Evolutionary conservation across 2,797 vertebrate species (phyloP), one percentile per base, ranked within the genome.

Genomic region (Dryobates pubescens): DNA sequence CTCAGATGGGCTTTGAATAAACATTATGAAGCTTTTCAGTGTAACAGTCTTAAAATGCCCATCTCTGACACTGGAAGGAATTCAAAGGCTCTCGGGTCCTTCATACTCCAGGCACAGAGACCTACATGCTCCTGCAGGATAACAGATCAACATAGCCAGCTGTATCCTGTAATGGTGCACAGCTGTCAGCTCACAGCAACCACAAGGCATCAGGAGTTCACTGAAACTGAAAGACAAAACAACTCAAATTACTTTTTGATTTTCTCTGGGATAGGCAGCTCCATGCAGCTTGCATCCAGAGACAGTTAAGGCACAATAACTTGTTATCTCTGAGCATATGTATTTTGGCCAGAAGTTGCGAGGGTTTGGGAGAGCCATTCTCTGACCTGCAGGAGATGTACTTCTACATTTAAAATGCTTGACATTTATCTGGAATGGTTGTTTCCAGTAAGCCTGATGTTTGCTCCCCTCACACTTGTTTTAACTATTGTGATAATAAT

Each of bases 161-260:
- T 94, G 92, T 53, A 58, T 85, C 56, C 58, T 82, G 58, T 85
- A 64, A 80, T 23, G 34, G 2, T 23, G 38, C 49, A n/a, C 41
- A 83, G 54, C 53, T 75, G 57, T 54, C 74, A 82, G 70, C 59
- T 89, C 77, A 81, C 43, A 70, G 74, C 27, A 81, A 73, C 72
- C 0, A 7, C 57, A 76, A 68, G 54, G 61, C 34, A 61, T 54
- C 41, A 47, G 23, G 78, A 94, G 71, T 86, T 92, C 94, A 84
- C 54, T 41, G 36, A 80, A 68, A 80, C 24, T 51, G 43, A 45
- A 86, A 89, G 82, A 92, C 76, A 93, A 93, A 93, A 75, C 76
- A 92, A 64, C 19, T 47, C 19, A 19, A 67, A 88, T 61, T 79
- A 32, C 17, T n/a, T 72, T 85, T 90, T 49, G 70, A 53, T 95